Base-by-base conservation (phyloP, 2,888 invertebrate species). In the Polyommatus icarus region DNA sequence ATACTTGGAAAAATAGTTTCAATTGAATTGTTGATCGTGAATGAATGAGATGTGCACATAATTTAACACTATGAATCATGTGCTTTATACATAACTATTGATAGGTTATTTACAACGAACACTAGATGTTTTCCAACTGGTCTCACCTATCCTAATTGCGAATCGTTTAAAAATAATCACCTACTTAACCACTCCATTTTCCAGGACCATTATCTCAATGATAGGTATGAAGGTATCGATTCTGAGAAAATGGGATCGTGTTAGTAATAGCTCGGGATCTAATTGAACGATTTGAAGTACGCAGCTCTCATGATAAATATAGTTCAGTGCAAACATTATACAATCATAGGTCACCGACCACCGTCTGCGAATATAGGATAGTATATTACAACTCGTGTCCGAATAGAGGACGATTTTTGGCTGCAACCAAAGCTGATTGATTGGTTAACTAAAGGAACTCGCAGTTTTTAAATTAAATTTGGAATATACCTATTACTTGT, bases 271-370 rank as follows among this genome's bases (percentile, higher is more conserved):
- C 75, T 54, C n/a, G 54, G 50, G 75, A 75, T 54, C 54, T 77
- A 77, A 77, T 73, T 77, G 77, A 77, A 72, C 72, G 32, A 24
- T 46, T 78, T 24, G 72, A 77, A 76, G 78, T 79, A 79, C 61
- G 72, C 73, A 80, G 80, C 82, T 85, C 84, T 84, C 79, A 79
- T 84, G 84, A 84, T 87, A 87, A 86, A 88, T 87, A 87, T 86
- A 88, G 85, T 83, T 81, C 81, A 24, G 79, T 83, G 82, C 79
- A 82, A 75, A 84, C 84, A 90, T 90, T 90, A 90, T 90, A 84
- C 90, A 91, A 90, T 91, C 87, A 85, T 83, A 88, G 89, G 88
- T 88, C 88, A 89, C 86, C 86, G 89, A 87, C 86, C 88, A 84
- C 83, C 80, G 82, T 81, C 76, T 67, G 54, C 40, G 76, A 71